Conservation (phyloP, 2,888 invertebrate species). For the Hydrotaea cyrtoneurina region DNA sequence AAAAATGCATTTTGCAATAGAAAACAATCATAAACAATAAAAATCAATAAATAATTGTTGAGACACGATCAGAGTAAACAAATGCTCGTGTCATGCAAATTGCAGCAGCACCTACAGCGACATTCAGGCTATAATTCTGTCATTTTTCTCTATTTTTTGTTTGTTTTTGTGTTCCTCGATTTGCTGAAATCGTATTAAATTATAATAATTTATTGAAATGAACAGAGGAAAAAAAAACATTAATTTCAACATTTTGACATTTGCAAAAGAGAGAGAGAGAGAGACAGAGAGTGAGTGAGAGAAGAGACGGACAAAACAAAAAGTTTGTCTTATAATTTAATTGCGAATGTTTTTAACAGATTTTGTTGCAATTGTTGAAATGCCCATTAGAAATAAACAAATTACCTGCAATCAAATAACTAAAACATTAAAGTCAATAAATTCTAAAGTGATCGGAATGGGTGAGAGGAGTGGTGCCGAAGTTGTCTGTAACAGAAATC, state of each 20-base stretch:
- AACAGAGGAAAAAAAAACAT: conserved; percentile 7
- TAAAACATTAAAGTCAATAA: not conserved
- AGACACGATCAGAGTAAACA: conserved; percentile 38
- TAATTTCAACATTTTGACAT: conserved; percentile 22
- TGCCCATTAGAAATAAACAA: conserved; percentile 30
- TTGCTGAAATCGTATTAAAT: conserved; percentile 35
- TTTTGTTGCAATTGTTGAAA: conserved; percentile 25
- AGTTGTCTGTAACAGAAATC: too few species aligned
- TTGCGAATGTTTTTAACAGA: conserved; percentile 4
- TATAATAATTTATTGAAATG: conserved; percentile 34
- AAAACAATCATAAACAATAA: conserved; percentile 21
- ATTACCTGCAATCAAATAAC: conserved; percentile 17
- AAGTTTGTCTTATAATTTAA: conserved; percentile 21
- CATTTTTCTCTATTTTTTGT: conserved; percentile 15
- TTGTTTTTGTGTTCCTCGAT: too few species aligned
- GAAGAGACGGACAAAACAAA: not conserved
- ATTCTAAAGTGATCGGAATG: not conserved
- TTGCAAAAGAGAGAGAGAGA: conserved; percentile 13
- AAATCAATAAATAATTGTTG: conserved; percentile 46
- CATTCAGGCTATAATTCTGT: conserved; percentile 32
- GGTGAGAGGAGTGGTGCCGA: too few species aligned
- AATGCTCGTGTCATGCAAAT: conserved; percentile 43
- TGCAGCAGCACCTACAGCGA: conserved; percentile 32
- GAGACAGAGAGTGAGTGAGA: not conserved
- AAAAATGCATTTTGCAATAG: conserved; percentile 9